Base-by-base conservation (phyloP, 2,113 vertebrate species). In the Willisornis vidua region DNA sequence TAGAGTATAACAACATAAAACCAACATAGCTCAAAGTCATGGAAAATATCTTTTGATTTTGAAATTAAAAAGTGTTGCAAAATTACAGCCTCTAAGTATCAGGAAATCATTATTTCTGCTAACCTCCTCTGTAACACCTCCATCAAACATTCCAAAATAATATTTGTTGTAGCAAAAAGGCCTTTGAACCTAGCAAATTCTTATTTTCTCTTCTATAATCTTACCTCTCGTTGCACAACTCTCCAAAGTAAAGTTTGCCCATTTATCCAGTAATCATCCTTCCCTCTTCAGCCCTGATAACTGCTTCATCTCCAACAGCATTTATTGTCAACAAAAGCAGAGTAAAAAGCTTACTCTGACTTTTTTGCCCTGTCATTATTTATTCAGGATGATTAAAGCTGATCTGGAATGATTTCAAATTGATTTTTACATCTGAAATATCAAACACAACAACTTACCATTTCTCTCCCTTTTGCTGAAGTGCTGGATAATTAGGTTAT, bases 371-470 rank as follows among this genome's bases (percentile, higher is more conserved):
- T 87, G 88, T 74, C 3, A 3, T 74, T 90, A 76, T 41, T 85
- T 87, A 57, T 41, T 95, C 52, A 31, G 43, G 39, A 76, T 41
- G 63, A 88, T 88, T 94, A 94, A 91, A 83, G 51, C 39, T n/a
- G 19, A 85, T 67, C 82, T 81, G 68, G 80, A 87, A 43, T n/a
- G 31, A 70, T 77, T 87, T 87, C 43, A 63, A 77, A 80, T 84
- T 41, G 68, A 93, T 67, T 86, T 91, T 85, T 85, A 86, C 41
- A 88, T 57, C 48, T 90, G 59, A 80, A 90, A 80, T 84, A 96
- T 12, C 79, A 94, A 91, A 80, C 19, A 67, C 26, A 81, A 52
- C 84, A 73, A 70, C 48, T 54, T 61, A 35, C 70, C 9, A 0
- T 57, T 93, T 83, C 82, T 49, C n/a, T 77, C n/a, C 29, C 45